phyloP scores from a whole-genome alignment of 1,140 invertebrate genomes.

The Drosophila parabipectinata region DNA sequence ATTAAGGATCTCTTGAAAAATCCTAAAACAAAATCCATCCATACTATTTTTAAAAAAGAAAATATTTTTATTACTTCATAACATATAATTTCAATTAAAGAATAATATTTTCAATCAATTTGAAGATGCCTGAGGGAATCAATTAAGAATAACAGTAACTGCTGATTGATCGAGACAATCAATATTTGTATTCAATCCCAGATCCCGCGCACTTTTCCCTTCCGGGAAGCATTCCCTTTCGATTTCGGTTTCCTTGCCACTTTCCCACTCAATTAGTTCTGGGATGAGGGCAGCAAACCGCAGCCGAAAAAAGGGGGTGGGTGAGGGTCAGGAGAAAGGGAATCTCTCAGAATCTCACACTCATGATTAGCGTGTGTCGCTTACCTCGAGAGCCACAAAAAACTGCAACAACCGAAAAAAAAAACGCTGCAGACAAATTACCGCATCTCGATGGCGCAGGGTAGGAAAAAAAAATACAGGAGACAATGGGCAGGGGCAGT shows the following conservation, averaged over 20 bases:
- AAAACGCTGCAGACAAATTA: conserved; percentile 71
- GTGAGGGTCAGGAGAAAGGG: background rate
- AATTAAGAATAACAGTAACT: conserved; percentile 15
- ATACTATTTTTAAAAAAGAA: background rate
- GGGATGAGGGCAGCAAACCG: conserved; percentile 37
- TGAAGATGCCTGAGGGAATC: background rate
- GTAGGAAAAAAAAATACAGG: conserved; percentile 6
- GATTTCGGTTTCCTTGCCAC: conserved; percentile 36
- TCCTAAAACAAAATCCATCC: background rate
- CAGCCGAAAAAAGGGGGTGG: background rate
- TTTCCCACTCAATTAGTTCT: conserved; percentile 60
- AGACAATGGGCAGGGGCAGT: conserved; percentile 13
- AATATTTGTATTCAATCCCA: conserved; percentile 23
- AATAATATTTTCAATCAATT: background rate
- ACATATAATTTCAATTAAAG: background rate
- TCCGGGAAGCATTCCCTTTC: conserved; percentile 1
- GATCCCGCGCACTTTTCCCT: conserved; percentile 36
- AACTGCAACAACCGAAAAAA: conserved; percentile 30
- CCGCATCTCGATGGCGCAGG: conserved; percentile 26
- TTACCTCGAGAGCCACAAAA: conserved; percentile 36
- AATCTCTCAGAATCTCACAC: conserved; percentile 19
- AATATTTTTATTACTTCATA: background rate
- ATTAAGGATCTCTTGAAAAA: background rate
- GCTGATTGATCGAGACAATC: conserved; percentile 29
- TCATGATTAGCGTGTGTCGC: conserved; percentile 66